phyloP scores from a whole-genome alignment of 2,113 vertebrate genomes.

The Channa argus region DNA sequence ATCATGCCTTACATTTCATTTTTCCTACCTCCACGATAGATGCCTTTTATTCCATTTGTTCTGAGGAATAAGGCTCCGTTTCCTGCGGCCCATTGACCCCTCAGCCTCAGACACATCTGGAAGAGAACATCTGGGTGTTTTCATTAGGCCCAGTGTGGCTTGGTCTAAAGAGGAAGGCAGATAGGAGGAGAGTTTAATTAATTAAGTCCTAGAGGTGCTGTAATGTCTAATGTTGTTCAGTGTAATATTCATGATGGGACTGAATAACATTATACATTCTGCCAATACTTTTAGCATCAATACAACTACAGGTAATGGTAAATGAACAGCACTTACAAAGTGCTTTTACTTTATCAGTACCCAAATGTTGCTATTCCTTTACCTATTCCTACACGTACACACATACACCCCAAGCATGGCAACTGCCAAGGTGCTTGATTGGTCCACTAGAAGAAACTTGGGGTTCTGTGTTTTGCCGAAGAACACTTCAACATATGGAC shows the following conservation, averaged over 20 bases:
- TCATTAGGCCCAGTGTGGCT: slow-evolving; percentile 93
- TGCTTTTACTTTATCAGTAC: too few species aligned
- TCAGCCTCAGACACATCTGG: slow-evolving; percentile 84
- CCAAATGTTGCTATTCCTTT: too few species aligned
- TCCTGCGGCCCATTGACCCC: slow-evolving; percentile 74
- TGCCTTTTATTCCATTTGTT: slow-evolving; percentile 95
- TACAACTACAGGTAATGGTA: too few species aligned
- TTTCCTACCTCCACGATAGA: slow-evolving; percentile 93
- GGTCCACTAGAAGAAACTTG: too few species aligned
- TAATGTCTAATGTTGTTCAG: not conserved
- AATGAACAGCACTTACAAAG: too few species aligned
- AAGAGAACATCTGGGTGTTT: slow-evolving; percentile 94
- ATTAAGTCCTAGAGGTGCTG: slow-evolving; percentile 1
- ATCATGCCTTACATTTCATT: not conserved
- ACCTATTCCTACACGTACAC: too few species aligned
- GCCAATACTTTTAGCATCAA: not conserved
- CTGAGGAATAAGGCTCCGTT: slow-evolving; percentile 74
- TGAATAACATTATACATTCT: slow-evolving; percentile 8
- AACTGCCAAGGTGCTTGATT: too few species aligned
- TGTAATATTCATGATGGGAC: not conserved
- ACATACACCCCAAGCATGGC: too few species aligned
- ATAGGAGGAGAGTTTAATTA: slow-evolving; percentile 3
- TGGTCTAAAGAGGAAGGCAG: slow-evolving; percentile 82
- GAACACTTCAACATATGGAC: too few species aligned
- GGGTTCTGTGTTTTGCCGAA: too few species aligned